These are phyloP conservation scores for Serripes groenlandicus DNA, from an alignment of 2,888 invertebrate genomes.

Conservation along the genomic window DNA sequence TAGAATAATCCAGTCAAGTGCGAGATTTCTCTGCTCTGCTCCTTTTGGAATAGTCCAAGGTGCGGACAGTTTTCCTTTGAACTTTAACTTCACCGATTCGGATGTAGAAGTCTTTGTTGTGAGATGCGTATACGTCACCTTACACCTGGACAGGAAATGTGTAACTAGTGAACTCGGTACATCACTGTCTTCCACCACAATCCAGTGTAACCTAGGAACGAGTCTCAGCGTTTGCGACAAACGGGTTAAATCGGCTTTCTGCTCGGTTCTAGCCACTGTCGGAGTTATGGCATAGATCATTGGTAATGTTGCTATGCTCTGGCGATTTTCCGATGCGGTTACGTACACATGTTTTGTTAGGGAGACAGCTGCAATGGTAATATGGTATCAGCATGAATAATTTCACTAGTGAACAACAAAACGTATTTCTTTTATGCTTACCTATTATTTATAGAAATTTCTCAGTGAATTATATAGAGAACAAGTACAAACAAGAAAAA, in stretches of 20 bases:
- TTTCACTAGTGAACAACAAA: no score
- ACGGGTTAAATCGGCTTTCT: slow-evolving; percentile 97
- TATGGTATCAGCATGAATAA: no score
- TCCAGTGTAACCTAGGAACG: slow-evolving; percentile 96
- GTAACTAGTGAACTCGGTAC: slow-evolving; percentile 91
- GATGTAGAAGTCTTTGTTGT: slow-evolving; percentile 90
- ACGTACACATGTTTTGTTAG: no score
- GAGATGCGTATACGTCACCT: slow-evolving; percentile 90
- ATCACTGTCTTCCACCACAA: slow-evolving; percentile 95
- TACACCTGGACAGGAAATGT: slow-evolving; percentile 90
- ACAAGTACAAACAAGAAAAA: no score
- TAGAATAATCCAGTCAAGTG: slow-evolving; percentile 92
- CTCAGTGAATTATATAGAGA: no score
- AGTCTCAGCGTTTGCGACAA: slow-evolving; percentile 94
- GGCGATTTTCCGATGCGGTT: no score
- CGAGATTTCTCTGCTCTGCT: slow-evolving; percentile 83
- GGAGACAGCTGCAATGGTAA: no score
- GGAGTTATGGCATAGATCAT: slow-evolving; percentile 91
- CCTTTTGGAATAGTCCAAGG: slow-evolving; percentile 88
- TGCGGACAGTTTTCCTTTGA: slow-evolving; percentile 88
- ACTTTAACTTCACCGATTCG: slow-evolving; percentile 85
- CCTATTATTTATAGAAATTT: no score
- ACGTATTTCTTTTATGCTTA: no score
- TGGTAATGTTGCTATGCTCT: no score
- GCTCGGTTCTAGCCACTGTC: slow-evolving; percentile 93